Evolutionary conservation across 2,113 vertebrate genomes (phyloP).

Genomic region (Ibidorhyncha struthersii): DNA sequence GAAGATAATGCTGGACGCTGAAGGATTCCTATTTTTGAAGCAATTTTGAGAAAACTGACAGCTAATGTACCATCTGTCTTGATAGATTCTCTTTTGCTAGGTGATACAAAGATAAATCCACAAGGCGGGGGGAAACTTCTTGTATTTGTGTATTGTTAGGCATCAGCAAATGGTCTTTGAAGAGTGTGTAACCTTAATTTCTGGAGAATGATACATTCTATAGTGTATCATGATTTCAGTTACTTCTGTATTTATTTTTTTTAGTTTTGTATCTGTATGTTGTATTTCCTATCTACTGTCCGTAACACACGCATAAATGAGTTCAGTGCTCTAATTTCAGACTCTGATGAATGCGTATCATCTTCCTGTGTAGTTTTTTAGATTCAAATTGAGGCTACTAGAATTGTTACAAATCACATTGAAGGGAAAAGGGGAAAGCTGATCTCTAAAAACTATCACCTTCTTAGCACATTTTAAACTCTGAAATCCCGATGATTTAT

Average conservation of each 20-base stretch:
- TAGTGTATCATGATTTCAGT: background rate
- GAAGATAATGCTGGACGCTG: background rate
- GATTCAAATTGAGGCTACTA: background rate
- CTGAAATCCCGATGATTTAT: background rate
- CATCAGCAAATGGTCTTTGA: background rate
- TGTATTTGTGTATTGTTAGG: background rate
- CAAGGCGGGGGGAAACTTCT: background rate
- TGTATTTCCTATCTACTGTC: background rate
- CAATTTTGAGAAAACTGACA: background rate
- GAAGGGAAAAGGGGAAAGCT: background rate
- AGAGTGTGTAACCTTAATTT: background rate
- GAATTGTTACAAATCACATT: background rate
- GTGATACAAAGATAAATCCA: background rate
- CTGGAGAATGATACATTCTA: background rate
- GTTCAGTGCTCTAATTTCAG: background rate
- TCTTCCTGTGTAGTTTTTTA: background rate
- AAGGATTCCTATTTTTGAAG: background rate
- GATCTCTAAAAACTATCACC: background rate
- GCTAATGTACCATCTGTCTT: background rate
- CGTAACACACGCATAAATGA: background rate
- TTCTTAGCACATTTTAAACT: background rate
- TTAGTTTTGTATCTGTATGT: background rate
- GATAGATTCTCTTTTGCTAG: background rate
- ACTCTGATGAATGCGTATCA: fast-evolving
- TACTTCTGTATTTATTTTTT: background rate